Percentiles rank a stretch among this genome's conserved stretches.
phyloP scores from a whole-genome alignment of 2,888 invertebrate species.

The Melanotus villosus region DNA sequence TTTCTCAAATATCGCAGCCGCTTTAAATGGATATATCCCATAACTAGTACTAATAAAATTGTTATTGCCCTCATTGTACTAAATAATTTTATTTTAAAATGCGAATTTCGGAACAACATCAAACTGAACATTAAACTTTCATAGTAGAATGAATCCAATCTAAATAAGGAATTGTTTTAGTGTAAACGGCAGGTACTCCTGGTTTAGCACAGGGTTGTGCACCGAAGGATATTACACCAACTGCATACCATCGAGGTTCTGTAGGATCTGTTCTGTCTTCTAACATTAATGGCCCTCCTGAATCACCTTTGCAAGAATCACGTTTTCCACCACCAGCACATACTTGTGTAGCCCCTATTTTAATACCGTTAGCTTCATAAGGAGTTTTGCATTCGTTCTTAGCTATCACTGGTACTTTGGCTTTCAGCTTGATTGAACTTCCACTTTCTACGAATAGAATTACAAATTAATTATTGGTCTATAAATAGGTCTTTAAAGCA shows the following conservation, averaged over 20 bases:
- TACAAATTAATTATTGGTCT: slow-evolving; percentile 16
- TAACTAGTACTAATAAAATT: slow-evolving; percentile 28
- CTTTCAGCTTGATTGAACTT: slow-evolving; percentile 72
- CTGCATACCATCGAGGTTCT: slow-evolving; percentile 71
- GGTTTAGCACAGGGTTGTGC: slow-evolving; percentile 75
- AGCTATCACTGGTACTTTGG: slow-evolving; percentile 74
- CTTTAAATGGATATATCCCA: slow-evolving; percentile 28
- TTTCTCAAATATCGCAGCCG: slow-evolving; percentile 50
- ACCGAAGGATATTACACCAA: slow-evolving; percentile 80
- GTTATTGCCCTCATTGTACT: slow-evolving; percentile 14
- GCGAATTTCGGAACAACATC: background rate
- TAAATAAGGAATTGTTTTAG: slow-evolving; percentile 73
- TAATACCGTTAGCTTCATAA: slow-evolving; percentile 68
- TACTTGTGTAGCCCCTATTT: slow-evolving; percentile 72
- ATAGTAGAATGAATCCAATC: slow-evolving; percentile 73
- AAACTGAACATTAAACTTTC: background rate
- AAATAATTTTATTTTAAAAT: slow-evolving; percentile 22
- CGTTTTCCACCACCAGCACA: slow-evolving; percentile 80
- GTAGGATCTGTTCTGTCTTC: slow-evolving; percentile 63
- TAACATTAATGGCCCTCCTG: slow-evolving; percentile 83
- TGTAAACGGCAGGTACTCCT: slow-evolving; percentile 80
- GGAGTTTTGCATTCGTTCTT: slow-evolving; percentile 70
- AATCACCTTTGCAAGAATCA: slow-evolving; percentile 83
- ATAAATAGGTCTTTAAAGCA: too few relatives aligned
- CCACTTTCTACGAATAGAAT: slow-evolving; percentile 58